A percentile compares a stretch with the other conserved stretches of the same genome.
These are phyloP conservation scores for Paralvinella palmiformis DNA, from an alignment of 1,140 invertebrate genomes.

Conservation along the genomic window DNA sequence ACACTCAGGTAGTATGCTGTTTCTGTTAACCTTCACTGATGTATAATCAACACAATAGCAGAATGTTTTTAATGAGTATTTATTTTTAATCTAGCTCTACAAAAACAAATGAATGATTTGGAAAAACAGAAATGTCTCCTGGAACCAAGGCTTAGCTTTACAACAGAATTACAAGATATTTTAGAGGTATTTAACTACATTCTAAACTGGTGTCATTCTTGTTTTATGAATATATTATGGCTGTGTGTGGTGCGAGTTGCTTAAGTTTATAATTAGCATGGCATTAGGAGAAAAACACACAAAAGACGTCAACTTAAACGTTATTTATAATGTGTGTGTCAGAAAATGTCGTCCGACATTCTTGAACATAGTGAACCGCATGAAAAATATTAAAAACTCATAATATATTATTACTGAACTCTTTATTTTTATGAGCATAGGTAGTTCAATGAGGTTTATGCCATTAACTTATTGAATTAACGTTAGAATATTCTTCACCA, in stretches of 20 bases:
- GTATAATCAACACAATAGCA: neutral
- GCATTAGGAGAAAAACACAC: neutral
- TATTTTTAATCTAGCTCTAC: slow-evolving; percentile 28
- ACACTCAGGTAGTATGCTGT: neutral
- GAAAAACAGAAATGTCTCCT: slow-evolving; percentile 33
- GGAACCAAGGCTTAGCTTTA: slow-evolving; percentile 32
- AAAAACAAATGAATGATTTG: slow-evolving; percentile 30
- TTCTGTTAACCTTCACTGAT: neutral
- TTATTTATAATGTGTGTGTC: neutral
- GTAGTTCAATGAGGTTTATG: neutral
- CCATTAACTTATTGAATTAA: neutral
- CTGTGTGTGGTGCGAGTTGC: neutral
- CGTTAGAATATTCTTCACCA: neutral
- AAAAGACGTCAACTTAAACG: neutral
- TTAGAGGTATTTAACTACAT: slow-evolving; percentile 19
- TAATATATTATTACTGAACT: neutral
- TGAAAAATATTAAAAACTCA: neutral
- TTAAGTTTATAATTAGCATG: neutral
- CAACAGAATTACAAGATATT: slow-evolving; percentile 28
- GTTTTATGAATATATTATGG: too few species aligned
- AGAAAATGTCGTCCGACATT: neutral
- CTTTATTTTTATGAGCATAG: neutral
- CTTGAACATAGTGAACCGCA: neutral
- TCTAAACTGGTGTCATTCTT: too few species aligned
- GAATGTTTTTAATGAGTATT: neutral